phyloP scores from a whole-genome alignment of 2,113 vertebrate genomes.

The Camelus dromedarius region DNA sequence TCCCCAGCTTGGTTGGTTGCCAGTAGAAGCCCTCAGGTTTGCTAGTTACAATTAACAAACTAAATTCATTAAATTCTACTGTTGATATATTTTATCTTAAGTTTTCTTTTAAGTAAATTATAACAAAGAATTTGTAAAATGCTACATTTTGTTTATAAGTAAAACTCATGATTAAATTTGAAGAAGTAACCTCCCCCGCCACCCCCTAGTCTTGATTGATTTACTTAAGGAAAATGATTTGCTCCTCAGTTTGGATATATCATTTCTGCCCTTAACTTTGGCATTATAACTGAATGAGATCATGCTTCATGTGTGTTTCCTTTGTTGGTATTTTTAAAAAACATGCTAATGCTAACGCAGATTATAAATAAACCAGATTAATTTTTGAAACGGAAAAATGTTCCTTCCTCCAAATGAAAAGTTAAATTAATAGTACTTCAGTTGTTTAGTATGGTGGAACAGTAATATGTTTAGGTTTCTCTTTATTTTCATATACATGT shows the following conservation, averaged over 20 bases:
- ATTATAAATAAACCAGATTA: not conserved
- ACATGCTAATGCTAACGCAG: not conserved
- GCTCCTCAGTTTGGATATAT: not conserved
- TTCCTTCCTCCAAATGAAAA: not conserved
- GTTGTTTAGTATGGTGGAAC: not conserved
- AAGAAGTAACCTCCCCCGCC: not conserved
- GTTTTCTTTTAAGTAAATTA: not conserved
- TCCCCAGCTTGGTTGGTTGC: not conserved
- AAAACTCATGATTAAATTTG: conserved; percentile 5
- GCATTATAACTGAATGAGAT: not conserved
- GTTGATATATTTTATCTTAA: conserved; percentile 1
- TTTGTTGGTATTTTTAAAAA: conserved; percentile 41
- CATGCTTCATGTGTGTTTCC: not conserved
- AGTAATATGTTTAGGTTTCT: not conserved
- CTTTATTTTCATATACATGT: conserved; percentile 12
- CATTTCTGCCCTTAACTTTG: not conserved
- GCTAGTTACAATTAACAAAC: not conserved
- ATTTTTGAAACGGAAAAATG: conserved; percentile 30
- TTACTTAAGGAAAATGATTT: conserved; percentile 8
- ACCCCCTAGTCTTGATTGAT: not conserved
- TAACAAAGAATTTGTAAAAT: not conserved
- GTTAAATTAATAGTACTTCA: not conserved
- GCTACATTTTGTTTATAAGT: conserved; percentile 1
- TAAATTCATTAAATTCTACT: conserved; percentile 26
- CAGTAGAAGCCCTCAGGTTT: not conserved